These are phyloP conservation scores for Hippopotamyrus pictus DNA, from an alignment of 2,797 vertebrate species.

Conservation along the genomic window DNA sequence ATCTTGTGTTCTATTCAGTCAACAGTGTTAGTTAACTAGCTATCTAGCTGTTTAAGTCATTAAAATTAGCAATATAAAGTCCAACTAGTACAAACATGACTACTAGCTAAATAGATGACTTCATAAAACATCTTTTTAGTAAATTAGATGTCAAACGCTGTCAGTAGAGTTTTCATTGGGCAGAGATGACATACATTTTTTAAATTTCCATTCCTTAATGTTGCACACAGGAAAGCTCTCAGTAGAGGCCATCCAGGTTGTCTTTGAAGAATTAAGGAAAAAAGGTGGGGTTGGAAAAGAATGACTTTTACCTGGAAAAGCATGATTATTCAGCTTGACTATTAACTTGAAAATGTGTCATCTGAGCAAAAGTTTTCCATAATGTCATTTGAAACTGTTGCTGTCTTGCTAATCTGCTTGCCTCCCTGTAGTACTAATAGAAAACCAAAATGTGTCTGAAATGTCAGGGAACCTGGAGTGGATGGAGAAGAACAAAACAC, in stretches of 20 bases:
- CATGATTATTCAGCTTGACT: background rate
- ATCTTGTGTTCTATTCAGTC: background rate
- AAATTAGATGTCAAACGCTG: background rate
- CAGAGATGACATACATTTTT: background rate
- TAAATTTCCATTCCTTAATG: constrained; percentile 59
- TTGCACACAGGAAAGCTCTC: constrained; percentile 77
- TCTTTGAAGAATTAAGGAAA: constrained; percentile 92
- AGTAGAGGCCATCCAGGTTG: constrained; percentile 85
- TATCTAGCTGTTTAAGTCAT: background rate
- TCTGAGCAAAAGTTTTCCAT: background rate
- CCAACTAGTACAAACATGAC: background rate
- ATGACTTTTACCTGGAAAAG: background rate
- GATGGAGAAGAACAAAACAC: constrained; percentile 95
- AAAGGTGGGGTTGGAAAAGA: constrained; percentile 67
- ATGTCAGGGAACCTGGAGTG: constrained; percentile 87
- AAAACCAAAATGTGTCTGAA: background rate
- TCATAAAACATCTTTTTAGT: background rate
- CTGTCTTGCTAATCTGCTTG: background rate
- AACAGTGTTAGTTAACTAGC: background rate
- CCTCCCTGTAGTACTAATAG: background rate
- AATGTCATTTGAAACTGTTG: background rate
- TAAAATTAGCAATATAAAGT: background rate
- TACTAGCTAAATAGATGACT: background rate
- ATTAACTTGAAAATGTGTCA: background rate
- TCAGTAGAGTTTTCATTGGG: background rate